A percentile compares a stretch with the other conserved stretches of the same genome.
phyloP scores from a whole-genome alignment of 2,113 vertebrate genomes.

The Onychorhynchus coronatus region DNA sequence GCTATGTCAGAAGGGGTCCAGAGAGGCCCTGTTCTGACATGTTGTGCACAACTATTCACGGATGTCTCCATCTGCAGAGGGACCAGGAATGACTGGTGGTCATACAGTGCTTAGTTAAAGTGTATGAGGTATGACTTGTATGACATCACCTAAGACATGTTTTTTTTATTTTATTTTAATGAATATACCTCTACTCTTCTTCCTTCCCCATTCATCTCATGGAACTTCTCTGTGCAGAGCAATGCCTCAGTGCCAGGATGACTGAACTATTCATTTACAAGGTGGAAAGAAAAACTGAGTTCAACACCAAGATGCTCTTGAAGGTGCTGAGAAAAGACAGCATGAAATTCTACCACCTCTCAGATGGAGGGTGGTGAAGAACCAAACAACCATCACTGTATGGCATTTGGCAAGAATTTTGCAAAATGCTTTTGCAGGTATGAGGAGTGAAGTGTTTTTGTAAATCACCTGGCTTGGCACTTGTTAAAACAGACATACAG shows the following conservation, averaged over 20 bases:
- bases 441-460: neutral
- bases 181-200: neutral
- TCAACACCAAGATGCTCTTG: neutral
- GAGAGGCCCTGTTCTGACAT: neutral
- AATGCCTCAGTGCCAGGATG: neutral
- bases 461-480: neutral
- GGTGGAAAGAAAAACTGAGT: neutral
- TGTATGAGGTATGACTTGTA: neutral
- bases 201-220: neutral
- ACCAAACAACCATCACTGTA: neutral
- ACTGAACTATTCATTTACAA: neutral
- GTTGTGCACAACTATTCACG: neutral
- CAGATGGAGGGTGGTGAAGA: neutral
- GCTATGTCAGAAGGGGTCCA: neutral
- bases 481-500: neutral
- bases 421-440: neutral
- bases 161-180: neutral
- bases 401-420: neutral
- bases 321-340: neutral
- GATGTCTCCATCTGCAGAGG: neutral
- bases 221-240: neutral
- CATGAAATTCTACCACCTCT: neutral
- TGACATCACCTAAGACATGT: neutral
- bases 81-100: neutral
- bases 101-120: neutral